Evolutionary conservation across 2,888 invertebrate species (phyloP), one percentile per base, ranked within the genome.

Genomic region (Marronus borbonicus): DNA sequence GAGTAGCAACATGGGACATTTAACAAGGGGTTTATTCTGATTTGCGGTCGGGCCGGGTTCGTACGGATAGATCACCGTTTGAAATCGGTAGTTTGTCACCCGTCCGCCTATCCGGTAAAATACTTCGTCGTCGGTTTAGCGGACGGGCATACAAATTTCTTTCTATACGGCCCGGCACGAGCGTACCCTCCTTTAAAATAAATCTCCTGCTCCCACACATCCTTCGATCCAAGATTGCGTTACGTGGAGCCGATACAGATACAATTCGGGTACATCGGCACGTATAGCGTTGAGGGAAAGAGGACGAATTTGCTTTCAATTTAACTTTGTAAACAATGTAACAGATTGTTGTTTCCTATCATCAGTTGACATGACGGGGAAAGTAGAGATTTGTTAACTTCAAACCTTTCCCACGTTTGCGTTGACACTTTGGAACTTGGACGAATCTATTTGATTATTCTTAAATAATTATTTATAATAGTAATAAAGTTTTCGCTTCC

Each of bases 11-110:
- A 58, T 36, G 36, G 72, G 58, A 58, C 72, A 39, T 72, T 72
- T 72, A 72, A 72, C 72, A 72, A 66, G 72, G 72, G 72, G 72
- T 72, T 72, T 72, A 72, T 72, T 72, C 72, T 72, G 72, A 72
- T 72, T 72, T 72, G 72, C 72, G 72, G 72, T 72, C 72, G 55
- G 31, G 17, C 39, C 58, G 58, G 36, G 36, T 36, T 72, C 72
- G 58, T 58, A 31, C 39, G 50, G 72, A 72, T 72, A 72, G 52
- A 72, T 72, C 72, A 72, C 72, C 39, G 58, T 72, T 36, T 44
- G 72, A 72, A 72, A 72, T 72, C 72, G 72, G 72, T 58, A 55
- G 72, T 72, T 72, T 72, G 72, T 72, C 72, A 60, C 72, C 72
- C 39, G 55, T 28, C 31, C 58, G 14, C 58, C 17, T 50, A 39